phyloP scores from a whole-genome alignment of 2,888 invertebrate species.

The Acronicta alni region DNA sequence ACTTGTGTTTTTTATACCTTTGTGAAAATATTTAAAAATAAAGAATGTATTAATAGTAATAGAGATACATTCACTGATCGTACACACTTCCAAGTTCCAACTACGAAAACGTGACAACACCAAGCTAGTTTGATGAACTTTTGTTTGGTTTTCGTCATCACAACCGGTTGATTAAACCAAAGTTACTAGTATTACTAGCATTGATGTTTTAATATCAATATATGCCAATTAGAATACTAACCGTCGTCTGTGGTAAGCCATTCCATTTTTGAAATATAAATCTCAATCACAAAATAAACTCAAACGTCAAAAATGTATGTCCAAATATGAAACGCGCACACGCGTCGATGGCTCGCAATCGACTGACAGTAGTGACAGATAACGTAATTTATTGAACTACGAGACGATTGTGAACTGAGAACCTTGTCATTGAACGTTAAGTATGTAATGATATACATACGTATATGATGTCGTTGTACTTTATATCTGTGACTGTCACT shows the following conservation, averaged over 20 bases:
- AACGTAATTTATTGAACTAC: too few species aligned
- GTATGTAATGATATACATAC: too few species aligned
- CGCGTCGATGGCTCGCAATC: constrained; percentile 32
- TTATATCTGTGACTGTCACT: too few species aligned
- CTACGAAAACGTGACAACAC: background rate
- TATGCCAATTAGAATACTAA: constrained; percentile 45
- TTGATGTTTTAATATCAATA: background rate
- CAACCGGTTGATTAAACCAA: constrained; percentile 5
- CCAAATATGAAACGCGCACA: constrained; percentile 49
- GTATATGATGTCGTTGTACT: too few species aligned
- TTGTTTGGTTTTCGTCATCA: background rate
- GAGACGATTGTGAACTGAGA: too few species aligned
- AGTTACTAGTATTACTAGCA: background rate
- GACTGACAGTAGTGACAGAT: constrained; percentile 37
- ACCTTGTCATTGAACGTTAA: too few species aligned
- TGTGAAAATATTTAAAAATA: too few species aligned
- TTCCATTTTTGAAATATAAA: constrained; percentile 68
- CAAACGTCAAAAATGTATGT: constrained; percentile 2
- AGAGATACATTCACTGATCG: too few species aligned
- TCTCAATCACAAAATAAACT: constrained; percentile 1
- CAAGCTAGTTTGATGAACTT: background rate
- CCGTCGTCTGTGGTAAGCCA: constrained; percentile 70
- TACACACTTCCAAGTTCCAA: too few species aligned
- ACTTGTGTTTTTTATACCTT: too few species aligned
- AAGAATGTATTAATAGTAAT: too few species aligned